Evolutionary conservation across 2,797 vertebrate species (phyloP), one percentile per base, ranked within the genome.

Genomic region (Gila robusta): DNA sequence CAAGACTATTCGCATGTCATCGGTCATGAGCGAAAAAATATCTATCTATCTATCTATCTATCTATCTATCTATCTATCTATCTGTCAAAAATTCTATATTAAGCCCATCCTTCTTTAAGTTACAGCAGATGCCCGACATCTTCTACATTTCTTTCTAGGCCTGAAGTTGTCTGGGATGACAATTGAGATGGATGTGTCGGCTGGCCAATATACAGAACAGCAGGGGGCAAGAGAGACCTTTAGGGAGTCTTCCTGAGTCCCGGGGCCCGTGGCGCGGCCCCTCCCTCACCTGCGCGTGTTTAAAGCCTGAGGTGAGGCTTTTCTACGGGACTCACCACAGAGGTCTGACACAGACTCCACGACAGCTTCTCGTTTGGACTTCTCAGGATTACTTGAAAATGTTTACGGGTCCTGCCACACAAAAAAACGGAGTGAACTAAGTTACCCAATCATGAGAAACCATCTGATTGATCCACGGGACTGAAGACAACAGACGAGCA

Each of bases 181-280:
- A 92, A 72, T 67, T 72, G 86, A 72, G 71, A 83, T 87, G 79
- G 82, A 87, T 87, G 89, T 87, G 87, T 86, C 83, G 88, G 87
- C 54, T 14, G 91, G 93, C 94, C 94, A 94, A 95, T 95, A 94
- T 93, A 93, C 94, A 94, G 94, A 95, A 92, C 96, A 91, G 94
- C 95, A 96, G 95, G 95, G 95, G 95, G 95, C 95, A 94, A 94
- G 92, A 94, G 93, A 87, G 93, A 92, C 91, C 93, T 92, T 93
- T 93, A 71, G 91, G 87, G 10, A 88, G 90, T 93, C 89, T 94
- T 94, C 93, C 94, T 93, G 93, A 84, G 90, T 91, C 91, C 90
- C 62, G 82, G 87, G 87, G 16, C 64, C 56, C 12, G 82, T 26
- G 93, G 94, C 94, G 92, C 90, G 91, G 93, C 93, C 85, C 78